Evolutionary conservation across 1,140 invertebrate species (phyloP).

Genomic region (Zaprionus camerounensis): DNA sequence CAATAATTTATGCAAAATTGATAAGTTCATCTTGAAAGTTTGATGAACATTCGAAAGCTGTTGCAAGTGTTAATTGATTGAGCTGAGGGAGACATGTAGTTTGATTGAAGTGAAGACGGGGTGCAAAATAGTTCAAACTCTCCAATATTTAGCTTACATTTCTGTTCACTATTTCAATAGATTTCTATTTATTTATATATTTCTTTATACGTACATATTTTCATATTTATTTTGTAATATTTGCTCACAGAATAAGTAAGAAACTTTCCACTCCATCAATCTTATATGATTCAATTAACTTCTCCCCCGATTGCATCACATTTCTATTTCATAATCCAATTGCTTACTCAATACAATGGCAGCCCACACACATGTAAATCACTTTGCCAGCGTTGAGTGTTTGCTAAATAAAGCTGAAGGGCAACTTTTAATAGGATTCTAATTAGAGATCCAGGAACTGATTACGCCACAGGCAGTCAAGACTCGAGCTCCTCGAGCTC

Average conservation of each 20-base stretch:
- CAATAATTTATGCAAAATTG: not conserved
- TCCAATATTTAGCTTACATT: not conserved
- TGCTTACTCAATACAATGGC: not conserved
- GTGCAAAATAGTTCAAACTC: too few species aligned
- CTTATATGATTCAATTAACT: not conserved
- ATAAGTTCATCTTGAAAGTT: not conserved
- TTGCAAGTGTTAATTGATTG: not conserved
- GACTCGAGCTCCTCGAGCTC: not conserved
- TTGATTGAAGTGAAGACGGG: too few species aligned
- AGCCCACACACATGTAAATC: not conserved
- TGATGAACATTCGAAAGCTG: not conserved
- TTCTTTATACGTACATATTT: not conserved
- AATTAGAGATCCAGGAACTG: slow-evolving; percentile 16
- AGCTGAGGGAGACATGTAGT: not conserved
- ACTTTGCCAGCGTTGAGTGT: not conserved
- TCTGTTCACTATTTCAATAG: not conserved
- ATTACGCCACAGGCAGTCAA: slow-evolving; percentile 14
- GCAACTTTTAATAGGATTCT: slow-evolving; percentile 4
- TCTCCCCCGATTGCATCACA: not conserved
- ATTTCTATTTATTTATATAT: not conserved
- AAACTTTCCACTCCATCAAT: not conserved
- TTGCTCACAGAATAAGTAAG: too few species aligned
- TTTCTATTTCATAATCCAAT: slow-evolving; percentile 4
- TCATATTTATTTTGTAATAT: too few species aligned
- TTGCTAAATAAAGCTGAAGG: not conserved